Evolutionary conservation across 2,113 vertebrate genomes (phyloP).

Genomic region (Furnarius figulus): DNA sequence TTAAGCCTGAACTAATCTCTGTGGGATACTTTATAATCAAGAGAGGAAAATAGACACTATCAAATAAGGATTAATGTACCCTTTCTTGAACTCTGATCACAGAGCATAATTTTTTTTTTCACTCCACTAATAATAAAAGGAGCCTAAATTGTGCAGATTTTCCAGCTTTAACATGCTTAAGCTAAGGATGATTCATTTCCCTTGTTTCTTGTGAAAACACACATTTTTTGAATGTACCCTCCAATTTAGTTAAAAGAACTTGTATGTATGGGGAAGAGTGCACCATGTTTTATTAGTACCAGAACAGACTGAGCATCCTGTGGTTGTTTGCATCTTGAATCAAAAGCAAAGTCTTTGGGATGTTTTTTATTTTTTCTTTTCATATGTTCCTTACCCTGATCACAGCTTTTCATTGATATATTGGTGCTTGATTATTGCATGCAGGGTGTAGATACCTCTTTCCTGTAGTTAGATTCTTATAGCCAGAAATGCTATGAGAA

Average conservation of each 20-base stretch:
- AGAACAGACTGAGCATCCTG: background rate
- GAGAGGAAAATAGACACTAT: background rate
- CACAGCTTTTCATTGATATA: background rate
- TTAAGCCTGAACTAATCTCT: background rate
- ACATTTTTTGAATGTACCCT: background rate
- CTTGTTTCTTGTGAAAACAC: background rate
- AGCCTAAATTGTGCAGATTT: fast-evolving
- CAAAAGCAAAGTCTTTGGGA: background rate
- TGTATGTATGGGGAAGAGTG: background rate
- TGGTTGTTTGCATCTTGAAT: background rate
- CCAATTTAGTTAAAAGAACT: background rate
- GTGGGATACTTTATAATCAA: background rate
- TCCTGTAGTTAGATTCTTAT: background rate
- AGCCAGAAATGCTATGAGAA: background rate
- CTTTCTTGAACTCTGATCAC: background rate
- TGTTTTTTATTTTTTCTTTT: background rate
- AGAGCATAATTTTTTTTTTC: background rate
- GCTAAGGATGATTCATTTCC: background rate
- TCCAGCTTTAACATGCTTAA: background rate
- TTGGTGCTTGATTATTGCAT: background rate
- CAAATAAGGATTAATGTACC: background rate
- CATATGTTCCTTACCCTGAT: background rate
- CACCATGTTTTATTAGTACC: background rate
- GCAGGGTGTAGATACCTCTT: background rate
- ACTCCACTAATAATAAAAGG: background rate